Evolutionary conservation across 2,888 invertebrate genomes (phyloP).

Genomic region (Agrotis ipsilon): DNA sequence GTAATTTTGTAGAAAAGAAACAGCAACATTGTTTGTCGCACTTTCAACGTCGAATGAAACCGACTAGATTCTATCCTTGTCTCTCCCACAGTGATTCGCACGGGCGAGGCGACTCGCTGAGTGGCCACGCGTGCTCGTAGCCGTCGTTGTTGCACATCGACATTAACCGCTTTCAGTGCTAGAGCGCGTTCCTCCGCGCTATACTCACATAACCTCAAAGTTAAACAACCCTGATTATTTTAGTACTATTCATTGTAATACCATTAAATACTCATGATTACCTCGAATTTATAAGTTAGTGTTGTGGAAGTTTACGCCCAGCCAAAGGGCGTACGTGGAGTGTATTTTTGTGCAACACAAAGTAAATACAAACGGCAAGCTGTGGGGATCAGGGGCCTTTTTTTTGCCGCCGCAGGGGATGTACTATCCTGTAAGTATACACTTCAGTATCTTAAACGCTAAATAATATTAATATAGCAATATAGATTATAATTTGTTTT

Average conservation of each 20-base stretch:
- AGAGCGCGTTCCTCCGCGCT: conserved; percentile 90
- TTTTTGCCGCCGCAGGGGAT: conserved; percentile 99
- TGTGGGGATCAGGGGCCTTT: conserved; percentile 99
- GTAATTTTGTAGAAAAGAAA: conserved; percentile 67
- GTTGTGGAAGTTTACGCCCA: conserved; percentile 88
- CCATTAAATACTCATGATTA: conserved; percentile 87
- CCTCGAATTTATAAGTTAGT: conserved; percentile 89
- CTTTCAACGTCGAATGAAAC: conserved; percentile 69
- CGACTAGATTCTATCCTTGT: conserved; percentile 76
- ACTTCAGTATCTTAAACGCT: conserved; percentile 52
- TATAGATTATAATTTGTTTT: conserved; percentile 44
- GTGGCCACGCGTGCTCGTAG: conserved; percentile 80
- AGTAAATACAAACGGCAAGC: conserved; percentile 96
- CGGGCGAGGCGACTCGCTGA: conserved; percentile 75
- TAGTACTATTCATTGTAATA: conserved; percentile 80
- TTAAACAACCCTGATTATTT: conserved; percentile 82
- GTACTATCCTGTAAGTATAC: conserved; percentile 97
- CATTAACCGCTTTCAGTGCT: conserved; percentile 89
- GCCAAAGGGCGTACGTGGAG: conserved; percentile 86
- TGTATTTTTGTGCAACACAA: conserved; percentile 91
- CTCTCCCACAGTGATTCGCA: conserved; percentile 68
- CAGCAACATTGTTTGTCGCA: conserved; percentile 65
- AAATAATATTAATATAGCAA: conserved; percentile 34
- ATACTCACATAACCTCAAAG: conserved; percentile 89
- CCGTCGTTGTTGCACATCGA: conserved; percentile 89